These are phyloP conservation scores for Xiphorhynchus erythropygius DNA, from an alignment of 2,797 vertebrate genomes.

Conservation along the genomic window DNA sequence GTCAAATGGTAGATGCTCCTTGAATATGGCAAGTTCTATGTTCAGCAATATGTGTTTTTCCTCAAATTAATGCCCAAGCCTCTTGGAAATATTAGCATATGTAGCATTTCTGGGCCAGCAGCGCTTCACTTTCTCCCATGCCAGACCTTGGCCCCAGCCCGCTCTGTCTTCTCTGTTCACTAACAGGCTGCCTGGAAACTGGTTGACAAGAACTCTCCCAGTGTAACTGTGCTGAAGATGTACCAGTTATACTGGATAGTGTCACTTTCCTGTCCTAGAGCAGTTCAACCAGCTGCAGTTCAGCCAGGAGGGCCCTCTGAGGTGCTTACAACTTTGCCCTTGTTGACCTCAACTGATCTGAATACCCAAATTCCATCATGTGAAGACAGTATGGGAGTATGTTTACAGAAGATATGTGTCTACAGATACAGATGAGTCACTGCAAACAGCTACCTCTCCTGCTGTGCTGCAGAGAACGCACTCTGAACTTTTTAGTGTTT, in stretches of 20 bases:
- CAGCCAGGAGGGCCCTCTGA: neutral
- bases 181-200: neutral
- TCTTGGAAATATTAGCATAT: neutral
- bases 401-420: neutral
- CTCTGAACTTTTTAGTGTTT: conserved; percentile 31
- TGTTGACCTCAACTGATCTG: neutral
- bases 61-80: neutral
- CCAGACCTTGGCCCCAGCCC: neutral
- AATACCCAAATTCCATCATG: neutral
- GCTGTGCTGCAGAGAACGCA: neutral
- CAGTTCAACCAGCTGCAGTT: neutral
- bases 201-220: neutral
- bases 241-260: neutral
- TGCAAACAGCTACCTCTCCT: neutral
- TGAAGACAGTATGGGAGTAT: neutral
- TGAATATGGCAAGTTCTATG: neutral
- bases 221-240: neutral
- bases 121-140: neutral
- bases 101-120: neutral
- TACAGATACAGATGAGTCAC: neutral
- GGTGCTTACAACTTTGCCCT: neutral
- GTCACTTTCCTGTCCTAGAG: neutral
- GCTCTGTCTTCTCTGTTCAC: neutral
- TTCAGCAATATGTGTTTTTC: neutral
- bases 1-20: neutral